Percentiles rank a stretch among this genome's conserved stretches.
phyloP scores from a whole-genome alignment of 2,888 invertebrate genomes.

The Rhyacophila evoluta region DNA sequence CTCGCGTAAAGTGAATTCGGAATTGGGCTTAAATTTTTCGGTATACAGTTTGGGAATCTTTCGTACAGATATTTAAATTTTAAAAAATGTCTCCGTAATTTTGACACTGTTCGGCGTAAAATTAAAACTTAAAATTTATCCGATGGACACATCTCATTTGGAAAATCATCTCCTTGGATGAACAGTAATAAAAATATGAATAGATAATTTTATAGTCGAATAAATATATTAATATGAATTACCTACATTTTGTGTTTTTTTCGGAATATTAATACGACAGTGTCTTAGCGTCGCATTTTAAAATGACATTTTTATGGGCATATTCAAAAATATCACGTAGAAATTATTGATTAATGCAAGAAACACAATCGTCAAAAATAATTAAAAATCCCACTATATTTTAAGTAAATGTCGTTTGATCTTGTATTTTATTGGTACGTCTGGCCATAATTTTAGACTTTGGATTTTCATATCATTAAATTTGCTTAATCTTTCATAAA shows the following conservation, averaged over 20 bases:
- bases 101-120: neutral
- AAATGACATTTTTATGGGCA: neutral
- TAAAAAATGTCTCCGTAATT: no score
- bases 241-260: neutral
- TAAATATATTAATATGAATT: neutral
- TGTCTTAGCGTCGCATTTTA: neutral
- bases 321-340: neutral
- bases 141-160: neutral
- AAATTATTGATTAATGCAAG: conserved; percentile 4
- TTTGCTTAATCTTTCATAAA: neutral
- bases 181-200: neutral
- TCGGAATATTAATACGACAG: neutral
- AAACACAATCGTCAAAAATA: neutral
- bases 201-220: neutral
- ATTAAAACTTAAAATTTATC: neutral
- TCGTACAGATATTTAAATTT: no score
- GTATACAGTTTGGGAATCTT: no score
- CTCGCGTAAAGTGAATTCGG: no score
- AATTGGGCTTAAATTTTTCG: no score
- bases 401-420: neutral
- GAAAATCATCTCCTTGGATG: neutral
- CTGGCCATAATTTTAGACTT: neutral
- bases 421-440: neutral
- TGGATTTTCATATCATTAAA: neutral
- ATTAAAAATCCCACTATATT: neutral